Conservation (phyloP, 2,113 vertebrate species). For the Carollia perspicillata region DNA sequence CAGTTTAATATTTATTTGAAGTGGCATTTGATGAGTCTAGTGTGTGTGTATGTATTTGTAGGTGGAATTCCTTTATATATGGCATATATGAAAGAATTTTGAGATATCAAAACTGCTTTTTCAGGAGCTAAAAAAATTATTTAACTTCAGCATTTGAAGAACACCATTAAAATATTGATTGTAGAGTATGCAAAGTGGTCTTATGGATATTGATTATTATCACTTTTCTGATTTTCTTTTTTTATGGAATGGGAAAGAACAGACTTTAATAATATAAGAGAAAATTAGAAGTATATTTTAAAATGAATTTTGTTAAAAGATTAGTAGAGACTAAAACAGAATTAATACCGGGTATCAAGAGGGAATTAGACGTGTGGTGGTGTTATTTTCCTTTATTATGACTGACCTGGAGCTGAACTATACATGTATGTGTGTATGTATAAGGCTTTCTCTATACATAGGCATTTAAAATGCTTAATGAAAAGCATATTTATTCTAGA, state of each 20-base stretch:
- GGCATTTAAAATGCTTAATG: background rate
- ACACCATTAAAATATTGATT: background rate
- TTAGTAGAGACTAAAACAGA: background rate
- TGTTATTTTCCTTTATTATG: background rate
- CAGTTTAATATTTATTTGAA: background rate
- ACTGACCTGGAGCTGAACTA: background rate
- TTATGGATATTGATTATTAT: background rate
- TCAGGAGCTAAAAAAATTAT: background rate
- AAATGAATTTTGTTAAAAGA: constrained; percentile 27
- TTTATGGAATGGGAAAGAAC: background rate
- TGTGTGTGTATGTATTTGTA: background rate
- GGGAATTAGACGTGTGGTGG: background rate
- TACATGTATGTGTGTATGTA: background rate
- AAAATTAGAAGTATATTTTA: constrained; percentile 20
- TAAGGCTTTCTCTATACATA: background rate
- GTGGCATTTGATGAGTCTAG: background rate
- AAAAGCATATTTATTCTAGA: background rate
- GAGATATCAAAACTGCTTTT: background rate
- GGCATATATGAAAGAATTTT: background rate
- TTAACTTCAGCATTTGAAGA: background rate
- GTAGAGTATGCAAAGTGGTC: background rate
- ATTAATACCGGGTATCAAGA: background rate
- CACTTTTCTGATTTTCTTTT: background rate
- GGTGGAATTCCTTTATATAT: background rate
- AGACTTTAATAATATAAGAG: background rate